Percentiles rank a stretch among this genome's conserved stretches.
phyloP scores from a whole-genome alignment of 2,888 invertebrate genomes.

The Xylota sylvarum region DNA sequence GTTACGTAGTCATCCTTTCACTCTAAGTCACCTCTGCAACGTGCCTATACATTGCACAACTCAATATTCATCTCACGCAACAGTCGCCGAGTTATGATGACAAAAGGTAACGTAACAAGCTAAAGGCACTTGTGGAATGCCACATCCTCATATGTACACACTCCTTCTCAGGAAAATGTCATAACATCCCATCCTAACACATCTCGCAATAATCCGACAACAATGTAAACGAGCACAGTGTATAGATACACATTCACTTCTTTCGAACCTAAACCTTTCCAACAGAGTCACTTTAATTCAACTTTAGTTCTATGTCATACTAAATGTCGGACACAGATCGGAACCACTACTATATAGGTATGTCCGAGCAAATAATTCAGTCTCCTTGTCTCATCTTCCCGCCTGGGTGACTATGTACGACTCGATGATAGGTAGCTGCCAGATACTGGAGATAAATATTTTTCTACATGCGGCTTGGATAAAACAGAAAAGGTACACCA shows the following conservation, averaged over 20 bases:
- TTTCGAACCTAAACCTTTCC: not conserved
- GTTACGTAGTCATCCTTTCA: too few relatives aligned
- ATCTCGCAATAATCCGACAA: slow-evolving; percentile 28
- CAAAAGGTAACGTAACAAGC: slow-evolving; percentile 43
- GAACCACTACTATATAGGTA: slow-evolving; percentile 9
- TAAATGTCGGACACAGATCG: slow-evolving; percentile 48
- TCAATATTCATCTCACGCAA: too few relatives aligned
- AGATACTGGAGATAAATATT: slow-evolving; percentile 40
- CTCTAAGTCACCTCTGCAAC: too few relatives aligned
- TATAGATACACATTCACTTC: not conserved
- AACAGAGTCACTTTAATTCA: slow-evolving; percentile 52
- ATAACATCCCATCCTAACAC: slow-evolving; percentile 8
- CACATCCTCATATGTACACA: not conserved
- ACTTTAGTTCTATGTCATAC: slow-evolving; percentile 45
- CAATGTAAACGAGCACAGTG: slow-evolving; percentile 18
- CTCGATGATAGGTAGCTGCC: slow-evolving; percentile 38
- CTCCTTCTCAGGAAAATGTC: not conserved
- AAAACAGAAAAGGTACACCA: slow-evolving; percentile 54
- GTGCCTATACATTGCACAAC: too few relatives aligned
- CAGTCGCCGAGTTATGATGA: not conserved
- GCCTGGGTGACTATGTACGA: not conserved
- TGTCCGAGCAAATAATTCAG: slow-evolving; percentile 1
- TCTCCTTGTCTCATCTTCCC: slow-evolving; percentile 13
- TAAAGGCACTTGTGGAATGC: slow-evolving; percentile 31
- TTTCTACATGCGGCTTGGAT: slow-evolving; percentile 44